Evolutionary conservation across 1,140 invertebrate species (phyloP), one percentile per base, ranked within the genome.

Genomic region (Eulimnadia texana): DNA sequence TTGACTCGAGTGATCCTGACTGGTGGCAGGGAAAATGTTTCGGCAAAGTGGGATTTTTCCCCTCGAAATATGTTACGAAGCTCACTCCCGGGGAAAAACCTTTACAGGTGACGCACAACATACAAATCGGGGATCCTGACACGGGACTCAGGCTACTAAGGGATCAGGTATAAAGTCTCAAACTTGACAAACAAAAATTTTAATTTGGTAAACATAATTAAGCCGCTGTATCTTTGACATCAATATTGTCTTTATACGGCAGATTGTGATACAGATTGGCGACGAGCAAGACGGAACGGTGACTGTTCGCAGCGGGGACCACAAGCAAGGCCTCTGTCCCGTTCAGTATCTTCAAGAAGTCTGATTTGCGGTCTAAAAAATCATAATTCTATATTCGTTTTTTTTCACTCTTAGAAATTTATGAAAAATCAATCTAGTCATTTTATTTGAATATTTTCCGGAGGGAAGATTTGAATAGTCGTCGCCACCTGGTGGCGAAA

Each of bases 11-110:
- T 0, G 91, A 95, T 73, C 87, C 86, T 16, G 91, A 96, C 69
- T 97, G 93, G 93, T 97, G 93, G 93, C 88, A 93, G 76, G 93
- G 92, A 27, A 94, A 94, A 73, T 93, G 90, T 68, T 77, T 93
- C 58, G 90, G 91, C 16, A 82, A 85, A 67, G 80, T 86, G n/a
- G 93, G 92, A 22, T 95, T 88, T 73, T 95, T 96, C 70, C 93
- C 92, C 1, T 93, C 90, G 51, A 93, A 92, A 66, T 96, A 95
- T 70, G 91, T 93, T 56, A 90, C 89, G 50, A 85, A 88, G 68
- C 74, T 95, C 20, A 86, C 90, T 71, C 84, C 88, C 27, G 90
- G 90, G 6, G 91, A 96, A 72, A 83, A 84, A 68, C 87, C 91
- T 0, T 76, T 93, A 19, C 91, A 94, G 76, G 92, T 88, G 42